Evolutionary conservation across 2,113 vertebrate genomes (phyloP).

Genomic region (Phasianus colchicus): DNA sequence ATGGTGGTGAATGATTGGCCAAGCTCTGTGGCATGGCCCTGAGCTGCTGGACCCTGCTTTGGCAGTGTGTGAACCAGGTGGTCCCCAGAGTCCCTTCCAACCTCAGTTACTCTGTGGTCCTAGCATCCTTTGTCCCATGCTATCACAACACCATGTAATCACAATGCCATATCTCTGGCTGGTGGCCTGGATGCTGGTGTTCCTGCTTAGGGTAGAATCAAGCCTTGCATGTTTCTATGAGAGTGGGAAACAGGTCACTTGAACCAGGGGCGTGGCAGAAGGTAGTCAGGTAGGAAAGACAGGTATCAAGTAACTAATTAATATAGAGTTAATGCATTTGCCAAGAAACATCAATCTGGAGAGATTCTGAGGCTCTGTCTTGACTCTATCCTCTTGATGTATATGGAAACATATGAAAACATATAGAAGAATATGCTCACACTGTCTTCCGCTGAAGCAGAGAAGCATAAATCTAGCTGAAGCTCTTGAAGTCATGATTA

Average conservation of each 20-base stretch:
- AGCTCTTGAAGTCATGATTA: not conserved
- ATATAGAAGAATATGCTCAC: not conserved
- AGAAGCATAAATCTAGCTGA: not conserved
- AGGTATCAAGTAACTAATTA: not conserved
- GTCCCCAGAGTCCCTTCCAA: not conserved
- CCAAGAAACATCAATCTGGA: not conserved
- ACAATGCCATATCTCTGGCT: not conserved
- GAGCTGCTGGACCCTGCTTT: not conserved
- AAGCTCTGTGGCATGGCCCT: not conserved
- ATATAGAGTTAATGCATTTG: not conserved
- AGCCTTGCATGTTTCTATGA: not conserved
- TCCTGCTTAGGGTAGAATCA: not conserved
- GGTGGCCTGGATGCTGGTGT: not conserved
- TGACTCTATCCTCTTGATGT: not conserved
- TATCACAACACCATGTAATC: not conserved
- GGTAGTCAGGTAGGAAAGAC: not conserved
- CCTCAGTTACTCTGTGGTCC: not conserved
- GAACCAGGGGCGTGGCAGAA: not conserved
- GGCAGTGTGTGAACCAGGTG: accelerated
- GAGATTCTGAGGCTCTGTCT: not conserved
- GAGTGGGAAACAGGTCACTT: not conserved
- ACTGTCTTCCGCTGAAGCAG: not conserved
- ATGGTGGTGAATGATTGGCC: not conserved
- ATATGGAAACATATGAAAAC: not conserved
- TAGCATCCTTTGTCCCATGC: not conserved